Conservation (phyloP, 1,140 invertebrate genomes). For the Sweltsa coloradensis region DNA sequence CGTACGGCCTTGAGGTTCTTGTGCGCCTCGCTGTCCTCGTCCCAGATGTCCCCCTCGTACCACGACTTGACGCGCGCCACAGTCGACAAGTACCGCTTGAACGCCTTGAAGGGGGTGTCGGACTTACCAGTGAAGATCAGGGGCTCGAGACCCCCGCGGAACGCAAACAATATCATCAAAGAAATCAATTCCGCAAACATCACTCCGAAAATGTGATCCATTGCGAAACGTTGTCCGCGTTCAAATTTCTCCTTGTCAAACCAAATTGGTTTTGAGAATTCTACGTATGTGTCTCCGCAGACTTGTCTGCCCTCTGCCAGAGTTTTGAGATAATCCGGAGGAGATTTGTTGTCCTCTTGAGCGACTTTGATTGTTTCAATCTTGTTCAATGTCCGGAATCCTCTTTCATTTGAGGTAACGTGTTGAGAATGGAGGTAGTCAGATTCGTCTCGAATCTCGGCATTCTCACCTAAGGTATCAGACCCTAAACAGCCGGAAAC, state of each 20-base stretch:
- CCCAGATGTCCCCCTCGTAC: conserved; percentile 27
- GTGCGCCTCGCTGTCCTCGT: conserved; percentile 18
- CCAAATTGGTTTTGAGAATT: conserved; percentile 18
- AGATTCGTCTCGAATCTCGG: too few relatives aligned
- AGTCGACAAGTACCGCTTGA: conserved; percentile 29
- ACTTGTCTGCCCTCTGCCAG: too few relatives aligned
- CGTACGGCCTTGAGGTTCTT: conserved; percentile 24
- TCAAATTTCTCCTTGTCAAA: conserved; percentile 15
- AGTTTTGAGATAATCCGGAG: too few relatives aligned
- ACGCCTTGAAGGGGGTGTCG: conserved; percentile 19
- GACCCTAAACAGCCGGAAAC: too few relatives aligned
- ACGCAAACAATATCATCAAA: conserved; percentile 12
- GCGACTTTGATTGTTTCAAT: too few relatives aligned
- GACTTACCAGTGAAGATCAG: conserved; percentile 18
- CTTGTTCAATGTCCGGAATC: too few relatives aligned
- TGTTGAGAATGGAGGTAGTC: too few relatives aligned
- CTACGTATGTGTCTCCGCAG: too few relatives aligned
- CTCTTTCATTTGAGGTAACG: too few relatives aligned
- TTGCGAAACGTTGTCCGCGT: conserved; percentile 13
- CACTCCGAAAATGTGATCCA: conserved; percentile 13
- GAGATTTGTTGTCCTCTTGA: too few relatives aligned
- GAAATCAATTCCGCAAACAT: conserved; percentile 14
- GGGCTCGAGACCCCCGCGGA: conserved; percentile 11
- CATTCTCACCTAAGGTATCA: too few relatives aligned
- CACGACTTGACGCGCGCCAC: conserved; percentile 26